A percentile compares a stretch with the other conserved stretches of the same genome.
Evolutionary conservation across 2,797 vertebrate species (phyloP).

Genomic region (Chloroceryle amazona): DNA sequence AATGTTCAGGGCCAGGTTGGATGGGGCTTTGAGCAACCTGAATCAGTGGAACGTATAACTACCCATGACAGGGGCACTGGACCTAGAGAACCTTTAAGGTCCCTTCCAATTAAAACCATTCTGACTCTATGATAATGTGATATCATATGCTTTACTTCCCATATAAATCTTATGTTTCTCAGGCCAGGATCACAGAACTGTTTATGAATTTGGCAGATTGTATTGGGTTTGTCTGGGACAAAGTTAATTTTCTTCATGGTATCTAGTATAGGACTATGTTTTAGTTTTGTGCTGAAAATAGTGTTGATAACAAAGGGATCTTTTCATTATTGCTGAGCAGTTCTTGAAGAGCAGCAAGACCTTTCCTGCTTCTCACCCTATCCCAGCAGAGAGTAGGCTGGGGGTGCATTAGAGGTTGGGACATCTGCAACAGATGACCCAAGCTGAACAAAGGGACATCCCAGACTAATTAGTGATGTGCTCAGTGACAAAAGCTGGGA

Average conservation of each 20-base stretch:
- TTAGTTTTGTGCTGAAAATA: neutral
- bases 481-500: neutral
- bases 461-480: fast-evolving
- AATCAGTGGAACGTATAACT: too few species aligned
- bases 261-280: neutral
- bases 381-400: neutral
- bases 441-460: neutral
- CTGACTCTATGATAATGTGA: neutral
- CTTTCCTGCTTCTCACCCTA: neutral
- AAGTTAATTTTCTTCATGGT: neutral
- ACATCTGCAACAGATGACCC: neutral
- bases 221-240: neutral
- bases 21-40: too few species aligned
- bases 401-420: neutral
- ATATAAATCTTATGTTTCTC: neutral
- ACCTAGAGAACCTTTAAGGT: too few species aligned
- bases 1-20: too few species aligned
- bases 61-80: too few species aligned
- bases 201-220: neutral
- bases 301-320: fast-evolving
- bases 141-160: neutral
- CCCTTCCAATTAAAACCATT: too few species aligned
- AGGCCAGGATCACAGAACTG: neutral
- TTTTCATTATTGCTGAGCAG: neutral
- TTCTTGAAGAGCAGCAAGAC: fast-evolving